Percentiles rank a stretch among this genome's conserved stretches.
These are phyloP conservation scores for Drosophila ohnishii DNA, from an alignment of 1,140 invertebrate species.

Conservation along the genomic window DNA sequence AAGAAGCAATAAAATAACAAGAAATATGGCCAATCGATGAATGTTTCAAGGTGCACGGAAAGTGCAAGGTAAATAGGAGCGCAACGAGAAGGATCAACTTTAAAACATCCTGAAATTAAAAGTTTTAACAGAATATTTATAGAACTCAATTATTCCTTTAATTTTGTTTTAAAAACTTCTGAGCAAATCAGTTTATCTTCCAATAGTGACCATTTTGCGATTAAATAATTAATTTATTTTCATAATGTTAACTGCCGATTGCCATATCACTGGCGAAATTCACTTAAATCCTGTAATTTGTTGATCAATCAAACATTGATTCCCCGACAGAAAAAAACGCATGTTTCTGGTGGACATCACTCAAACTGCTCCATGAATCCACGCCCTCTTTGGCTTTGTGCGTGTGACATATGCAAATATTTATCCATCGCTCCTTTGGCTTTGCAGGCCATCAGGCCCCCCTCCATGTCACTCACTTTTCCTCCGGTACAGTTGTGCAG, in stretches of 20 bases:
- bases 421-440: conserved; percentile 47
- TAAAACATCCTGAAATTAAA: not conserved
- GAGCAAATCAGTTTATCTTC: not conserved
- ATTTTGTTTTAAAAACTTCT: not conserved
- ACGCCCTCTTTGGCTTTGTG: conserved; percentile 42
- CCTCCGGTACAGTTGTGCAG: conserved; percentile 30
- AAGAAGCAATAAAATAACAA: conserved; percentile 44
- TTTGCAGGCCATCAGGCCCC: not conserved
- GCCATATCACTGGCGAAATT: conserved; percentile 23
- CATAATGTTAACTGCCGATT: conserved; percentile 7
- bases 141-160: not conserved
- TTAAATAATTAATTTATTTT: conserved; percentile 29
- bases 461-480: conserved; percentile 1
- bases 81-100: not conserved
- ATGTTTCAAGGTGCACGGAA: conserved; percentile 24
- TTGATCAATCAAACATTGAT: conserved; percentile 52
- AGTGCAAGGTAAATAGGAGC: conserved; percentile 33
- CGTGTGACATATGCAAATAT: conserved; percentile 65
- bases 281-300: conserved; percentile 37
- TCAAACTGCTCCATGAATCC: conserved; percentile 18
- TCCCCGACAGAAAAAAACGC: conserved; percentile 14
- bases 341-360: conserved; percentile 33
- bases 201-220: not conserved
- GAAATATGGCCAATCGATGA: conserved; percentile 51
- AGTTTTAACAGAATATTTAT: not conserved